phyloP scores from a whole-genome alignment of 2,888 invertebrate species.

The Empis stercorea region DNA sequence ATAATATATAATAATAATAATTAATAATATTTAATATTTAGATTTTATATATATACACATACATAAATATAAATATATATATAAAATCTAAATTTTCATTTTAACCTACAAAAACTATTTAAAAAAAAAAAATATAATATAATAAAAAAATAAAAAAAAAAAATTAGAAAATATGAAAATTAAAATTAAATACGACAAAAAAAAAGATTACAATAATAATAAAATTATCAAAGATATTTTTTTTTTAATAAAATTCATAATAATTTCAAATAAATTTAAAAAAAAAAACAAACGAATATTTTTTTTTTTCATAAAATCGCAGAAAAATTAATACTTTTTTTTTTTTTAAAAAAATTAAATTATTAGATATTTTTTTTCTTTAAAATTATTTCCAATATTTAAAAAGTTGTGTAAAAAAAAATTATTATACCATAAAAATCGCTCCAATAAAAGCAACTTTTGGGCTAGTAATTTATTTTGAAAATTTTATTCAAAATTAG shows the following conservation, averaged over 20 bases:
- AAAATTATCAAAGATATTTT: background rate
- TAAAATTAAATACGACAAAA: background rate
- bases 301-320: no score
- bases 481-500: no score
- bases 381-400: no score
- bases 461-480: no score
- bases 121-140: background rate
- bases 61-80: background rate
- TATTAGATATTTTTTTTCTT: no score
- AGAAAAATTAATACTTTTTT: background rate
- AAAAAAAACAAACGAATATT: background rate
- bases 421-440: no score
- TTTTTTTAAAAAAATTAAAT: no score
- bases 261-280: background rate
- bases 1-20: constrained; percentile 1
- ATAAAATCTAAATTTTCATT: background rate
- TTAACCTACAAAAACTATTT: background rate
- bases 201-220: background rate
- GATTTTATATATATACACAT: no score
- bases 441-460: no score
- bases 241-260: background rate
- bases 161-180: background rate
- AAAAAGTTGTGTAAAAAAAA: no score
- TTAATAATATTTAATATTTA: background rate
- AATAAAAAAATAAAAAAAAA: background rate